A percentile compares a stretch with the other conserved stretches of the same genome.
phyloP scores from a whole-genome alignment of 1,140 invertebrate genomes.

The Acyrthosiphon pisum region DNA sequence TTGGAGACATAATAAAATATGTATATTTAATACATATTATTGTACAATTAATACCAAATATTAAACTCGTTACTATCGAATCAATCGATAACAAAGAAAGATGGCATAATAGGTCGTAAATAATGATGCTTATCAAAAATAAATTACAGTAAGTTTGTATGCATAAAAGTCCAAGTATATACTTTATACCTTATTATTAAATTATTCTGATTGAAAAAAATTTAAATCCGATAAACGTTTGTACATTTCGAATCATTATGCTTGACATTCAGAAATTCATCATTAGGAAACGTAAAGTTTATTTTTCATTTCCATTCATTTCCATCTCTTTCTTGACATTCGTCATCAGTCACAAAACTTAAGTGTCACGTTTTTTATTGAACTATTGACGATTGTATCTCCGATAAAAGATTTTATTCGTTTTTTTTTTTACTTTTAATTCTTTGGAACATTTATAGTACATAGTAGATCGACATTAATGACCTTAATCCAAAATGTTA shows the following conservation, averaged over 20 bases:
- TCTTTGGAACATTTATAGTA: neutral
- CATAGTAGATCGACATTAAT: neutral
- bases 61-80: neutral
- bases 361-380: neutral
- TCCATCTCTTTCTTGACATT: neutral
- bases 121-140: neutral
- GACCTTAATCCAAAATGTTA: neutral
- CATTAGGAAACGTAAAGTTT: conserved; percentile 16
- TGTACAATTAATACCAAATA: neutral
- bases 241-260: neutral
- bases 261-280: neutral
- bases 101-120: neutral
- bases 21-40: neutral
- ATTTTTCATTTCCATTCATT: neutral
- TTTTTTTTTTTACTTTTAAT: neutral
- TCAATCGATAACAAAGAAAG: neutral
- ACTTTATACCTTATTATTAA: neutral
- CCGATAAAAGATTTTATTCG: neutral
- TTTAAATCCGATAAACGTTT: conserved; percentile 17
- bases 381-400: neutral
- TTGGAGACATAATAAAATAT: neutral
- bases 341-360: neutral
- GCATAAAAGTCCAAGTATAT: neutral
- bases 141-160: neutral
- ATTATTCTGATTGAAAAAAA: neutral